Percentiles rank a stretch among this genome's conserved stretches.
Evolutionary conservation across 2,113 vertebrate genomes (phyloP).

Genomic region (Taxidea taxus): DNA sequence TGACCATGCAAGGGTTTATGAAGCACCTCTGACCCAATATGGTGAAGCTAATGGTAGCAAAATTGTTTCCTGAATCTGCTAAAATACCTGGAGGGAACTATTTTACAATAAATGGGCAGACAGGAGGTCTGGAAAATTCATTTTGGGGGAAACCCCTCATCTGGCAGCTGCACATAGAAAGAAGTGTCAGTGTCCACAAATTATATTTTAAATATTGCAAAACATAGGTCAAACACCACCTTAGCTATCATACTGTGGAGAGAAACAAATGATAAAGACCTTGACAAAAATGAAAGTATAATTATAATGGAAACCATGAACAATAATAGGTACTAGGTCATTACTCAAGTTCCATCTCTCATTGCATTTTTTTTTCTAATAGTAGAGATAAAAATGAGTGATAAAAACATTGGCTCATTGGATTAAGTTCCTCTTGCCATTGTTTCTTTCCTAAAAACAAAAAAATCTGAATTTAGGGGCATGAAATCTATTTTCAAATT

Average conservation of each 20-base stretch:
- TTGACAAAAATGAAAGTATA: not conserved
- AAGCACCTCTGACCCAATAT: conserved; percentile 46
- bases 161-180: not conserved
- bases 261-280: not conserved
- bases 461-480: not conserved
- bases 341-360: not conserved
- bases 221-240: not conserved
- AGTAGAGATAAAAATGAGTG: not conserved
- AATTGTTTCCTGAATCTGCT: conserved; percentile 54
- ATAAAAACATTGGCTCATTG: not conserved
- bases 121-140: conserved; percentile 32
- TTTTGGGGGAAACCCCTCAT: not conserved
- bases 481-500: not conserved
- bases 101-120: conserved; percentile 25
- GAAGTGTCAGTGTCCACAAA: not conserved
- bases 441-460: not conserved
- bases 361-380: not conserved
- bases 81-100: conserved; percentile 11
- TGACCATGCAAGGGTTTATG: conserved; percentile 67
- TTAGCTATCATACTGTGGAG: not conserved
- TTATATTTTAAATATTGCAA: conserved; percentile 28
- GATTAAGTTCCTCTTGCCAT: not conserved
- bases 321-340: not conserved
- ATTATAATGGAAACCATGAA: not conserved
- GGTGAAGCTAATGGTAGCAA: conserved; percentile 19